Percentiles rank a stretch among this genome's conserved stretches.
Evolutionary conservation across 2,888 invertebrate genomes (phyloP).

Genomic region (Cataglyphis cursor): DNA sequence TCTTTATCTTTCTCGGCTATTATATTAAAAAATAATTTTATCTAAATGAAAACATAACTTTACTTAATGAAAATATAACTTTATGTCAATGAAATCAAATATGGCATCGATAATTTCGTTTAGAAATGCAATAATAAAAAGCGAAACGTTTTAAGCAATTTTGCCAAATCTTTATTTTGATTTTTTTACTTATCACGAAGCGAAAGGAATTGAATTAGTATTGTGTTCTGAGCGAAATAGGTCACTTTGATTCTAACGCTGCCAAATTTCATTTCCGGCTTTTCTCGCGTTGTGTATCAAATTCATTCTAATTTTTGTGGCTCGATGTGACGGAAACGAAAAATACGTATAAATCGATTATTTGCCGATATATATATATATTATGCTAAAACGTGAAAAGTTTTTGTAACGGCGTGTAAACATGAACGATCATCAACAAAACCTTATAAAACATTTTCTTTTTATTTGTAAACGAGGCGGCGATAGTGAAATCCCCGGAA

Average conservation of each 20-base stretch:
- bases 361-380: not conserved
- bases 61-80: no score
- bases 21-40: not conserved
- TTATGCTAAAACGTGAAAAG: constrained; percentile 47
- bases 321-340: constrained; percentile 11
- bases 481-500: constrained; percentile 9
- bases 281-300: not conserved
- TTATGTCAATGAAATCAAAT: not conserved
- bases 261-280: constrained; percentile 68
- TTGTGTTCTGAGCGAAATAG: constrained; percentile 16
- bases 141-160: not conserved
- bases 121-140: not conserved
- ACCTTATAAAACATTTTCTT: constrained; percentile 12
- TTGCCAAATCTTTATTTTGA: not conserved
- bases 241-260: constrained; percentile 28
- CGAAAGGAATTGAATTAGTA: constrained; percentile 22
- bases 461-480: constrained; percentile 59
- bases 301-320: constrained; percentile 50
- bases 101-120: not conserved
- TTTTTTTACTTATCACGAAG: not conserved
- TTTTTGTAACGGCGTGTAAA: constrained; percentile 48
- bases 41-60: not conserved
- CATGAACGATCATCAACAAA: constrained; percentile 33
- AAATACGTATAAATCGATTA: constrained; percentile 22
- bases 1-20: not conserved